Conservation (phyloP, 2,888 invertebrate species). For the Nephrotoma flavescens region DNA sequence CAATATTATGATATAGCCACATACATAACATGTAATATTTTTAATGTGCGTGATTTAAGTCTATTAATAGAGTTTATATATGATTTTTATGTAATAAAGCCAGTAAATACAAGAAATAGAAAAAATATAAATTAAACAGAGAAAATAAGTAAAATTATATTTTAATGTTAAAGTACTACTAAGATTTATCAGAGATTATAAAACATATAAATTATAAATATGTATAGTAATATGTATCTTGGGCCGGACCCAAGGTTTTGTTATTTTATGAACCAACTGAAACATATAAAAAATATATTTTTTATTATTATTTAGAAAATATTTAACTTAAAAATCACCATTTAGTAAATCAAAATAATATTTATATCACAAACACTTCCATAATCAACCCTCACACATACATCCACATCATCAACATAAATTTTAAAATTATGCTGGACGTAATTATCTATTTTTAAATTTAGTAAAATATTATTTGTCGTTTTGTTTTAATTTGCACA, state of each 20-base stretch:
- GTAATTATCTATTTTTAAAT: background rate
- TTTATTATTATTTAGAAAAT: background rate
- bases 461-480: background rate
- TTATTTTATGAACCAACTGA: background rate
- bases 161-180: slow-evolving; percentile 3
- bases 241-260: slow-evolving; percentile 16
- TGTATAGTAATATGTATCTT: slow-evolving; percentile 6
- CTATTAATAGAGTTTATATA: background rate
- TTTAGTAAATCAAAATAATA: no score
- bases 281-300: background rate
- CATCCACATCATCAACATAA: background rate
- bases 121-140: background rate
- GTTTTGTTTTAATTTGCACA: background rate
- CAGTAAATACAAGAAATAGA: background rate
- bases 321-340: background rate
- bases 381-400: background rate
- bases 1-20: background rate
- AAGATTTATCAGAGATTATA: background rate
- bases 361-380: background rate
- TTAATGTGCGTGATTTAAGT: slow-evolving; percentile 1
- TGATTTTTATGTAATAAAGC: background rate
- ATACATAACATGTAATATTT: background rate
- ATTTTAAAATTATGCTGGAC: background rate
- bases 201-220: background rate
- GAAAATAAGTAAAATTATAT: background rate